Evolutionary conservation across 1,140 invertebrate species (phyloP).

Genomic region (Plectrocnemia conspersa): DNA sequence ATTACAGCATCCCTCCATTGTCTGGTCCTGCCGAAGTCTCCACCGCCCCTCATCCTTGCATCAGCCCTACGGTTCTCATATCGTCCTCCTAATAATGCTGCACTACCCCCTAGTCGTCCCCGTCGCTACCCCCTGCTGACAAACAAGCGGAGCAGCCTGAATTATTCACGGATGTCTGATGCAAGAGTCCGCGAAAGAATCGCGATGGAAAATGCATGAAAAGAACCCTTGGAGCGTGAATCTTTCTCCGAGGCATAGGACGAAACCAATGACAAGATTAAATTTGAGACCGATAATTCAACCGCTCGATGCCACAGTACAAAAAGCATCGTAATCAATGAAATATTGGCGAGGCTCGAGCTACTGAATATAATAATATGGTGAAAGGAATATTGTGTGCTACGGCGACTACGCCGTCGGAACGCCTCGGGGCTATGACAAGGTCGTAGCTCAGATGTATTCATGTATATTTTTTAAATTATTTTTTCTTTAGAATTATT

Average conservation of each 20-base stretch:
- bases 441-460: no score
- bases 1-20: constrained; percentile 17
- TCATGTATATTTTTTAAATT: no score
- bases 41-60: background rate
- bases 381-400: no score
- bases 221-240: constrained; percentile 15
- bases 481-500: no score
- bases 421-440: no score
- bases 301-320: no score
- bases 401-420: no score
- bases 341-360: no score
- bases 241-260: background rate
- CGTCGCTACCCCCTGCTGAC: background rate
- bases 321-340: no score
- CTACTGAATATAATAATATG: no score
- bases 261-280: constrained; percentile 14
- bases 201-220: constrained; percentile 22
- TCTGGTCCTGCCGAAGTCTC: constrained; percentile 6
- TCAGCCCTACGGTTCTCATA: constrained; percentile 1
- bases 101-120: background rate
- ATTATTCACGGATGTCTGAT: constrained; percentile 26
- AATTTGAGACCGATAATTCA: no score
- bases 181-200: constrained; percentile 25
- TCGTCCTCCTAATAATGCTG: constrained; percentile 11
- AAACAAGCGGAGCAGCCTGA: constrained; percentile 24